A percentile compares a stretch with the other conserved stretches of the same genome.
Conservation (phyloP, 2,888 invertebrate species). For the Maniola hyperantus region DNA sequence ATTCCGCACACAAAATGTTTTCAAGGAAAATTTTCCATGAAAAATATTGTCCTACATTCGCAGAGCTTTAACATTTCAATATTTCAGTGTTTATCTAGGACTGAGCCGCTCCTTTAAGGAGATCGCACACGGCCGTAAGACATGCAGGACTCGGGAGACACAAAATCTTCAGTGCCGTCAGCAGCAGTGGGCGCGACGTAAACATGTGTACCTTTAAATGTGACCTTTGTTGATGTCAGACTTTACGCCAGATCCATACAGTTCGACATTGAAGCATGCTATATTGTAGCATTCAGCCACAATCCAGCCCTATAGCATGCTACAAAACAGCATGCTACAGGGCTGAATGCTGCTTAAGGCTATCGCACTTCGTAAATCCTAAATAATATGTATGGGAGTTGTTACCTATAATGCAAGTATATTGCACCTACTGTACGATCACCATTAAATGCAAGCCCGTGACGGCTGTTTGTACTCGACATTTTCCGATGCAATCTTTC, state of each 20-base stretch:
- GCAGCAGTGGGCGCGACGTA: neutral
- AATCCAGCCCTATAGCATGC: too few species aligned
- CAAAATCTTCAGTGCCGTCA: neutral
- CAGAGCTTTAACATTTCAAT: neutral
- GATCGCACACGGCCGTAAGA: neutral
- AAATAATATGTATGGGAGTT: too few species aligned
- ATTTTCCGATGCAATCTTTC: conserved; percentile 7
- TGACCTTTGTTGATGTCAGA: too few species aligned
- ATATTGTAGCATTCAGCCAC: too few species aligned
- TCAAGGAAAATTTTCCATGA: conserved; percentile 4
- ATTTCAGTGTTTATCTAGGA: conserved; percentile 7
- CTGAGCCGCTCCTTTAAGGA: neutral
- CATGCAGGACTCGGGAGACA: neutral
- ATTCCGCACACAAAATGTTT: neutral
- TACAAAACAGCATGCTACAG: too few species aligned
- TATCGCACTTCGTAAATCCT: too few species aligned
- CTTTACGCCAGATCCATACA: too few species aligned
- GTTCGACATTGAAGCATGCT: too few species aligned
- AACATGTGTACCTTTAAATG: neutral
- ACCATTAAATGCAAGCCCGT: neutral
- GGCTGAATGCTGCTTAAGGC: too few species aligned
- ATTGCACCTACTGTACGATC: too few species aligned
- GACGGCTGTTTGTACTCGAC: neutral
- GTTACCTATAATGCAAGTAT: neutral
- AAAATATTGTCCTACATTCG: neutral